phyloP scores from a whole-genome alignment of 23 tunicate genomes.

The Phallusia fumigata region DNA sequence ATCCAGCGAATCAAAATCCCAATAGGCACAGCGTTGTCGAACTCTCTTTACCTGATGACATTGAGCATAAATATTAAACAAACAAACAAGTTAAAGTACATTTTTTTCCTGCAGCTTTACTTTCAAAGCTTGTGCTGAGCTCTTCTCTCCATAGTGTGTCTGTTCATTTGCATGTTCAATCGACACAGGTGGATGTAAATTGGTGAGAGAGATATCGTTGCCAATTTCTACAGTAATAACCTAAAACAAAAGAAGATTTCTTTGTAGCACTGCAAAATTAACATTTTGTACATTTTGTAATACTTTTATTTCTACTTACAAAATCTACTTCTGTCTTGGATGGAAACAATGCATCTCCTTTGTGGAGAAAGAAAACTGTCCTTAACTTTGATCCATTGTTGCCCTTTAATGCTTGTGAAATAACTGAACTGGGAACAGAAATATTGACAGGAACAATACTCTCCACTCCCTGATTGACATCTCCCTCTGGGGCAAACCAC shows the following conservation, averaged over 20 bases:
- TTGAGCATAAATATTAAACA: too few species aligned
- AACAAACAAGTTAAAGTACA: background rate
- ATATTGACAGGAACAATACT: background rate
- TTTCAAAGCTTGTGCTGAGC: background rate
- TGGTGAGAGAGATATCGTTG: background rate
- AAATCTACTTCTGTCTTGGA: background rate
- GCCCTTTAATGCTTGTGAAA: background rate
- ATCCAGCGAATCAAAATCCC: background rate
- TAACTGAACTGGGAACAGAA: background rate
- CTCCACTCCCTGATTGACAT: background rate
- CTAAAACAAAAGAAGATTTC: background rate
- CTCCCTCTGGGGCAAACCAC: conserved; percentile 4
- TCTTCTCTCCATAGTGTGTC: background rate
- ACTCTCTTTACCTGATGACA: background rate
- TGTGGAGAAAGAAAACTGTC: background rate
- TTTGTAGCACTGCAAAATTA: too few species aligned
- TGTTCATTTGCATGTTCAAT: background rate
- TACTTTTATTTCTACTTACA: background rate
- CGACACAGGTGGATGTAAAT: background rate
- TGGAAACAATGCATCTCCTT: background rate
- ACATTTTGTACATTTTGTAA: background rate
- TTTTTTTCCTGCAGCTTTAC: background rate
- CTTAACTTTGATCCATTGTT: background rate
- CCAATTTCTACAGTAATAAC: background rate
- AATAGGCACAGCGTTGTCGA: background rate